phyloP scores from a whole-genome alignment of 2,113 vertebrate genomes.

The Desmodus rotundus region DNA sequence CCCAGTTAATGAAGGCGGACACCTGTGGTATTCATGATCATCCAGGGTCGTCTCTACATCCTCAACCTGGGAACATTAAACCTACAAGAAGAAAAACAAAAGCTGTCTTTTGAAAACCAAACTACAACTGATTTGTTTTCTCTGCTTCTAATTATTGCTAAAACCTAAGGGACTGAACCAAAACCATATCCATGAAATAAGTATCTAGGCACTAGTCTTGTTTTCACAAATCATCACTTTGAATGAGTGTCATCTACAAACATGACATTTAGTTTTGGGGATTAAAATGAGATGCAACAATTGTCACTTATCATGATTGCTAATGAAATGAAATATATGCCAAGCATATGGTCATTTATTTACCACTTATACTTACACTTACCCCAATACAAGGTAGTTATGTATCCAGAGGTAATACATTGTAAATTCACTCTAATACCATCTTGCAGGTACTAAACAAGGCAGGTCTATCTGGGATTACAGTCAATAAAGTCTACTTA shows the following conservation, averaged over 20 bases:
- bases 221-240: slow-evolving; percentile 2
- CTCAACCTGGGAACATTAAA: slow-evolving; percentile 9
- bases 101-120: slow-evolving; percentile 4
- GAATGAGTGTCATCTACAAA: background rate
- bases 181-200: background rate
- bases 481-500: background rate
- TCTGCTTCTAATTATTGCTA: slow-evolving; percentile 1
- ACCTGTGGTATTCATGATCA: background rate
- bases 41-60: background rate
- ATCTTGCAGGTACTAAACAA: background rate
- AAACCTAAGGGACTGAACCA: background rate
- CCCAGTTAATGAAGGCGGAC: background rate
- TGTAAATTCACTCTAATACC: background rate
- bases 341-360: background rate
- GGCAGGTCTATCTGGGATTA: background rate
- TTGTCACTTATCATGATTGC: slow-evolving; percentile 12
- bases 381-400: background rate
- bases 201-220: background rate
- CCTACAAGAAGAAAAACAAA: slow-evolving; percentile 14
- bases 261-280: background rate
- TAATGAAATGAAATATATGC: slow-evolving; percentile 30
- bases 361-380: background rate
- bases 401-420: background rate
- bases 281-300: background rate
- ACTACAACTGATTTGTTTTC: slow-evolving; percentile 44